Base-by-base conservation (phyloP, 2,888 invertebrate genomes). In the Euproctis similis region DNA sequence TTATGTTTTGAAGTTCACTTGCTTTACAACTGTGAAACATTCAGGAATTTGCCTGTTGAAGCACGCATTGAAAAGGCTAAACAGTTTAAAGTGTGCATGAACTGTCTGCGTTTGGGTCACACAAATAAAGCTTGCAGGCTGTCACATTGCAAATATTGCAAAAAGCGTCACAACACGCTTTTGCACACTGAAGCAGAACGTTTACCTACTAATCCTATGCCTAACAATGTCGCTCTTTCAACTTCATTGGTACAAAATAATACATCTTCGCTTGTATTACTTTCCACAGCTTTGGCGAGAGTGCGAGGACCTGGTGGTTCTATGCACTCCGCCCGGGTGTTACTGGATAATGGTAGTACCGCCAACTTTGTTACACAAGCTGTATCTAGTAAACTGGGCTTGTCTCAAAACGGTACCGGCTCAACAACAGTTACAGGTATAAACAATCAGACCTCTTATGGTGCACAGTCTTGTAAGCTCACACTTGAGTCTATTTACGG, bases 371-470 rank as follows among this genome's bases (percentile, higher is more conserved):
- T 39, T 3, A 37, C 46, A 1, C 5, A 26, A n/a, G 13, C 9
- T 5, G 20, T 43, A 2, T 34, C 30, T 19, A 26, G 14, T 8
- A 39, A 36, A 25, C 38, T 42, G 12, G 25, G 36, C 10, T 23
- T 46, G 14, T 8, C 31, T 3, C 24, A 20, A 21, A 27, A 17
- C 13, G 18, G n/a, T 11, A 28, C 36, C 3, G 21, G 21, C 21
- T 39, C 39, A 12, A 41, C 12, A 6, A n/a, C n/a, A n/a, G 31
- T 44, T 4, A 31, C 34, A 30, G 43, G 40, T 34, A 39, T 46
- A 7, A 36, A 36, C 12, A 35, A 26, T 26, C 28, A 36, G 12
- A 9, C 26, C 8, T 31, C 26, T 13, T 12, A 16, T 28, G 28
- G 30, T 31, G 32, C 45, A 35, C 29, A 37, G 28, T 29, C 37